Conservation (phyloP, 2,888 invertebrate genomes). For the Pyrrhosoma nymphula region DNA sequence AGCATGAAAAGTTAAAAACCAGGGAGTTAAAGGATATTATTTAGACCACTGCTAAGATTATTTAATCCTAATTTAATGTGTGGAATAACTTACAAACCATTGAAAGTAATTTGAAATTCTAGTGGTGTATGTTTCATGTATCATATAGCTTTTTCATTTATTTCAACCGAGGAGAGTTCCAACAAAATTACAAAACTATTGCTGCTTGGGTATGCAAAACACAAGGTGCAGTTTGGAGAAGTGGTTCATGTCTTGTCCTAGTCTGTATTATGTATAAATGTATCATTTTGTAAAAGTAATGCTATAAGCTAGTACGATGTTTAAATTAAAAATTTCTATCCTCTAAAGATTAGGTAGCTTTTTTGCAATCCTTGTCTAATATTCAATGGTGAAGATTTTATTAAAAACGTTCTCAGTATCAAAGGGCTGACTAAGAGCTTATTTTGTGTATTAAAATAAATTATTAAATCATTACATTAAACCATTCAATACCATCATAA, state of each 20-base stretch:
- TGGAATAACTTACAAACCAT: not conserved
- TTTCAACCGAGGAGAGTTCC: not conserved
- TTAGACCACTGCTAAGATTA: not conserved
- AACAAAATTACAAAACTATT: not conserved
- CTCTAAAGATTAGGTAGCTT: not conserved
- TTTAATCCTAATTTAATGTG: not conserved
- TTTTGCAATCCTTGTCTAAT: not conserved
- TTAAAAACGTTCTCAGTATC: not conserved
- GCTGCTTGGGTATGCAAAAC: slow-evolving; percentile 15
- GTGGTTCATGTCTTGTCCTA: not conserved
- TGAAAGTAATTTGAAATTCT: not conserved
- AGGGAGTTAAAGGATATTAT: not conserved
- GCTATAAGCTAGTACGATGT: not conserved
- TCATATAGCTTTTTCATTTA: not conserved
- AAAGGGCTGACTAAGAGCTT: not conserved
- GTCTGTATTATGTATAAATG: not conserved
- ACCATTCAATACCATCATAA: not conserved
- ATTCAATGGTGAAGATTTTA: not conserved
- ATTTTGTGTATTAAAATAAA: not conserved
- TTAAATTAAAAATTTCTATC: not conserved
- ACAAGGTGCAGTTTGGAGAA: not conserved
- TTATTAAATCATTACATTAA: not conserved
- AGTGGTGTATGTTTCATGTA: not conserved
- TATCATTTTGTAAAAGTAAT: not conserved
- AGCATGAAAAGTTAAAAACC: not conserved